These are phyloP conservation scores for Pogonophryne albipinna DNA, from an alignment of 2,797 vertebrate genomes.

Conservation along the genomic window DNA sequence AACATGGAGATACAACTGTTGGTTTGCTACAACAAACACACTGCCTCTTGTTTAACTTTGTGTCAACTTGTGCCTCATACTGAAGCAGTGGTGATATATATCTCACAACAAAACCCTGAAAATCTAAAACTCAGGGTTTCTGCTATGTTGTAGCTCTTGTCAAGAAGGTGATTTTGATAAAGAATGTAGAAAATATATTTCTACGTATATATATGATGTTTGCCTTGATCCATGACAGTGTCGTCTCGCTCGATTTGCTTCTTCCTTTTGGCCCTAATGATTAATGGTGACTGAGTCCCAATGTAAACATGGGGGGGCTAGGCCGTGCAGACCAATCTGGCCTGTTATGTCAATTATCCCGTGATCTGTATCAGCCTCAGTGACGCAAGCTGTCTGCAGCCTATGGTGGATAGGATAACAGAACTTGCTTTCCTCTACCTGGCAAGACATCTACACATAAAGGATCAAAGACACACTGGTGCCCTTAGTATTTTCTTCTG, in stretches of 20 bases:
- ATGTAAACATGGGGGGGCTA: constrained; percentile 66
- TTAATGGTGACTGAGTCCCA: constrained; percentile 63
- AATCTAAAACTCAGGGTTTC: constrained; percentile 51
- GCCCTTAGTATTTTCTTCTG: constrained; percentile 38
- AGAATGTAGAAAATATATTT: constrained; percentile 41
- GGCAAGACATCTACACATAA: constrained; percentile 31
- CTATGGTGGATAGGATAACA: constrained; percentile 37
- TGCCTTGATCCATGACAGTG: constrained; percentile 69
- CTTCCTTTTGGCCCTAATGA: constrained; percentile 53
- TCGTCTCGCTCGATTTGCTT: constrained; percentile 56
- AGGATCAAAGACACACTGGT: constrained; percentile 42
- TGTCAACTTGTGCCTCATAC: constrained; percentile 39
- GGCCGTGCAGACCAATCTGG: constrained; percentile 46
- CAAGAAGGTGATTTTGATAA: constrained; percentile 41
- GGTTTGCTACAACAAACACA: constrained; percentile 40
- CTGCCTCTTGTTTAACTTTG: constrained; percentile 49
- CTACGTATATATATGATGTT: constrained; percentile 54
- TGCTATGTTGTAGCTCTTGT: constrained; percentile 46
- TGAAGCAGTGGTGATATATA: constrained; percentile 51
- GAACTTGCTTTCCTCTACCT: constrained; percentile 51
- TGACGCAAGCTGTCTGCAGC: constrained; percentile 31
- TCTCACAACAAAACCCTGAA: constrained; percentile 15
- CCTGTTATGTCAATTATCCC: constrained; percentile 70
- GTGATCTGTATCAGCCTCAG: constrained; percentile 42
- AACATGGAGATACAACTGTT: constrained; percentile 49